Evolutionary conservation across 37 sponge, comb jelly and placozoan species (phyloP).

Genomic region (Cliona cf. orientalis): DNA sequence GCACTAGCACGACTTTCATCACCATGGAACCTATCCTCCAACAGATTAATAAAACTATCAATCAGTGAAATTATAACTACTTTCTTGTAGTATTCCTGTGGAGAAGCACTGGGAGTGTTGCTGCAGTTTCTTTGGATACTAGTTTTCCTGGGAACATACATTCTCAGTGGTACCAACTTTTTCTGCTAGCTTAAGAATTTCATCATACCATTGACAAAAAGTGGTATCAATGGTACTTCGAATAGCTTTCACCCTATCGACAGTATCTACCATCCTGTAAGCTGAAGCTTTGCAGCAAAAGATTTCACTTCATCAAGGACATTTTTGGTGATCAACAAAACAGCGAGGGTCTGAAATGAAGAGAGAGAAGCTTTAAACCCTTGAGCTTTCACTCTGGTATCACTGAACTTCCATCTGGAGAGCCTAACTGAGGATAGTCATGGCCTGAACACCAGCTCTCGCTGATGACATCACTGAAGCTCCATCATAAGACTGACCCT

Average conservation of each 20-base stretch:
- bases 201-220: conserved; percentile 41
- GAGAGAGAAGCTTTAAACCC: conserved; percentile 35
- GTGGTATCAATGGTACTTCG: conserved; percentile 37
- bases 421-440: not conserved
- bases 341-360: conserved; percentile 47
- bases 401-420: not conserved
- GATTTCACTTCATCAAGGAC: conserved; percentile 36
- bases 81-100: conserved; percentile 52
- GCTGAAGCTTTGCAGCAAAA: conserved; percentile 60
- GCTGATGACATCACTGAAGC: conserved; percentile 39
- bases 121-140: conserved; percentile 31
- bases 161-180: conserved; percentile 23
- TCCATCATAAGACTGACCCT: conserved; percentile 30
- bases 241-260: conserved; percentile 23
- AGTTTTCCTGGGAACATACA: conserved; percentile 42
- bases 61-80: conserved; percentile 48
- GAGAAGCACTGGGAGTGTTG: conserved; percentile 23
- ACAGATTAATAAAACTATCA: conserved; percentile 38
- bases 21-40: conserved; percentile 19
- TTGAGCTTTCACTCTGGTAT: not conserved
- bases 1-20: conserved; percentile 27
- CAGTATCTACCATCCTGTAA: conserved; percentile 39
- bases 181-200: conserved; percentile 38
- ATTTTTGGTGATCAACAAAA: conserved; percentile 46
- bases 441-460: conserved; percentile 28